Base-by-base conservation (phyloP, 2,888 invertebrate species). In the Chymomyza fuscimana region DNA sequence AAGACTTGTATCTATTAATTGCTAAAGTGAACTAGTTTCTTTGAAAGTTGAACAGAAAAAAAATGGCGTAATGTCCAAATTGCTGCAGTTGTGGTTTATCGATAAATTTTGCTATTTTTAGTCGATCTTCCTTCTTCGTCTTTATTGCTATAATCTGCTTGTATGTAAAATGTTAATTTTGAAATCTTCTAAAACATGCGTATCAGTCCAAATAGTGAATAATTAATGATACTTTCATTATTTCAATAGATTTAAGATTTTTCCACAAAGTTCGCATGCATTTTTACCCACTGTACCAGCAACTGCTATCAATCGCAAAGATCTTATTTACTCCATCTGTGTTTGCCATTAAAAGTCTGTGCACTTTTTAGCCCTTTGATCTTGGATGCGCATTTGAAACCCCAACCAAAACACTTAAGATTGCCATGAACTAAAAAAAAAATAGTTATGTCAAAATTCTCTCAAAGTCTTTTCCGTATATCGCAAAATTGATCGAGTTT, bases 311-410 rank as follows among this genome's bases (percentile, higher is more conserved):
- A 10, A 46, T 46, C 40, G 5, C 6, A 12, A 10, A 12, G 40
- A 7, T 16, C 54, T 54, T 7, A 19, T 5, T 54, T 19, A 15
- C 58, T 61, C 63, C 72, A 69, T 73, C 70, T 79, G 73, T 64
- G 40, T 62, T 73, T 73, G 25, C 64, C 66, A 74, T 74, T 70
- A 63, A 54, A 69, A 63, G 74, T 65, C 59, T 73, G 6, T 69
- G 68, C 36, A n/a, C 60, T 74, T 75, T 77, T 78, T 73, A 72
- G 79, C 63, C 9, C 71, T 80, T 82, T 87, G 87, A 82, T 82
- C 82, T 82, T 61, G 22, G 63, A 52, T 52, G 65, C 59, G 63
- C 10, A 9, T 5, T 16, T 52, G 19, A 0, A 54, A 3, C 22
- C 5, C 10, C 52, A 7, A 15, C 4, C 16, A 54, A 22, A 54